Evolutionary conservation across 2,113 vertebrate species (phyloP), one percentile per base, ranked within the genome.

Genomic region (Empidonax alnorum): DNA sequence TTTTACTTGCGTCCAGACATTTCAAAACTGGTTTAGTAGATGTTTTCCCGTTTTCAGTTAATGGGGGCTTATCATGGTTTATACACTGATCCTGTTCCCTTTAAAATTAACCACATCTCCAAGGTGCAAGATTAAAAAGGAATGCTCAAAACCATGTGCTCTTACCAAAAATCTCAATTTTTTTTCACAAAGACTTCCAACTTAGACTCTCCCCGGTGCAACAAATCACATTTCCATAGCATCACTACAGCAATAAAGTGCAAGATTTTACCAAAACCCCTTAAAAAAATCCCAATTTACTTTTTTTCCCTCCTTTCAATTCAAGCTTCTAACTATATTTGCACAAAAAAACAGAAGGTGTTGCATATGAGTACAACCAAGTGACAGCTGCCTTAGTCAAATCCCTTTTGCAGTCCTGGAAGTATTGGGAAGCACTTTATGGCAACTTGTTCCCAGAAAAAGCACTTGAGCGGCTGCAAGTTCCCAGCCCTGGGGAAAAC

Each of bases 21-120:
- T 85, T 81, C 80, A 84, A 78, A 95, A 92, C 65, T 62, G 33
- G 50, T 46, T 86, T 78, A 91, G 42, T 39, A 80, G 52, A 77
- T n/a, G 39, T 49, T 74, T 94, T 66, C 69, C 52, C 31, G 52
- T 81, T 81, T 88, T 74, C 35, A 83, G 69, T 71, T 89, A 56
- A 50, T 27, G 28, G 67, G 76, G 14, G 31, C 41, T 91, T 72
- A 77, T 73, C 35, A 6, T 9, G 33, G 31, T 66, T 94, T 77
- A 71, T 59, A 52, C 31, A 59, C 7, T 59, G 23, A 75, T 75
- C 65, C 76, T 35, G 14, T 42, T 95, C 62, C 46, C 25, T 33
- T 61, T 86, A 76, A 87, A 87, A 85, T 66, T 46, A 86, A 50
- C 39, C 33, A 27, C 42, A 83, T 83, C 72, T 28, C 6, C 72